Evolutionary conservation across 2,797 vertebrate species (phyloP).

Genomic region (Urosaurus nigricauda): DNA sequence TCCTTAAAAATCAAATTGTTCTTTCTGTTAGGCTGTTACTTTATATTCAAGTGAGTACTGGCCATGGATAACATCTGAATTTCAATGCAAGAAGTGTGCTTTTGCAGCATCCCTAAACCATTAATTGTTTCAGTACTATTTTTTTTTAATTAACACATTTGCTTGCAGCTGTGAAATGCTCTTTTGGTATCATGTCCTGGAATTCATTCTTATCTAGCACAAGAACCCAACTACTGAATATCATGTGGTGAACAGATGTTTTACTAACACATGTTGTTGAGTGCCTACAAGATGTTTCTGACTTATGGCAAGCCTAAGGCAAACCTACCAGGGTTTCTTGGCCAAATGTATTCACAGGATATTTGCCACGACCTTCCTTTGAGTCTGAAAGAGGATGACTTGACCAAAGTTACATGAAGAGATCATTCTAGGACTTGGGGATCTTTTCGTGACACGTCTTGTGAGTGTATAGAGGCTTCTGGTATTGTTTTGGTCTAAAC

Average conservation of each 20-base stretch:
- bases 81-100: neutral
- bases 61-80: neutral
- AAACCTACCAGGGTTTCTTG: too few relatives aligned
- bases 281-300: too few relatives aligned
- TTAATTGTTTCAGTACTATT: neutral
- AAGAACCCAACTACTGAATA: neutral
- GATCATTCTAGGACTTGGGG: too few relatives aligned
- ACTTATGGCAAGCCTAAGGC: too few relatives aligned
- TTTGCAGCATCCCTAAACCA: neutral
- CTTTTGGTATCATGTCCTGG: neutral
- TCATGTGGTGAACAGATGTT: neutral
- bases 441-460: too few relatives aligned
- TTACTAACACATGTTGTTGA: too few relatives aligned
- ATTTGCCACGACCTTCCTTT: too few relatives aligned
- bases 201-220: neutral
- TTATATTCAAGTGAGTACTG: neutral
- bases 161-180: neutral
- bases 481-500: too few relatives aligned
- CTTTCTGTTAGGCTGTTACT: conserved; percentile 2
- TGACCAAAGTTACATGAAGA: too few relatives aligned
- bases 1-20: neutral
- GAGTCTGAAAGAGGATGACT: too few relatives aligned
- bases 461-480: too few relatives aligned
- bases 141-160: neutral
- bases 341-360: too few relatives aligned